Evolutionary conservation across 2,888 invertebrate genomes (phyloP).

Genomic region (Euclidia mi): DNA sequence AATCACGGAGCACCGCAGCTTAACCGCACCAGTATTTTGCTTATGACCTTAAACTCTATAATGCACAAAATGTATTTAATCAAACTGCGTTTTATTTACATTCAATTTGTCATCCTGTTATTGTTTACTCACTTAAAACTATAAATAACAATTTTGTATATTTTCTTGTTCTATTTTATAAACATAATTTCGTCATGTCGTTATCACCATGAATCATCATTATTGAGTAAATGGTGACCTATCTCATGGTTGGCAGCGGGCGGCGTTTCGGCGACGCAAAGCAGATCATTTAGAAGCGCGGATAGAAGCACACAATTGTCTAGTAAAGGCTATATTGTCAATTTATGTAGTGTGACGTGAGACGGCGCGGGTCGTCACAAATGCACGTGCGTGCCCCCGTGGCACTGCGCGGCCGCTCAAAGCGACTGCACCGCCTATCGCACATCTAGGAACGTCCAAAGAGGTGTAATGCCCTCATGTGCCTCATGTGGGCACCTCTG

Average conservation of each 20-base stretch:
- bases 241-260: slow-evolving; percentile 47
- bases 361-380: slow-evolving; percentile 78
- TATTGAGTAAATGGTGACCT: slow-evolving; percentile 28
- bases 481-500: slow-evolving; percentile 85
- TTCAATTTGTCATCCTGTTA: not conserved
- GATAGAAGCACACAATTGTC: slow-evolving; percentile 60
- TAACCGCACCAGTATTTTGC: not conserved
- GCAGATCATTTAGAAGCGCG: slow-evolving; percentile 58
- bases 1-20: not conserved
- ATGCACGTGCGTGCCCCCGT: slow-evolving; percentile 86
- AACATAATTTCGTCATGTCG: slow-evolving; percentile 11
- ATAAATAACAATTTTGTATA: not conserved
- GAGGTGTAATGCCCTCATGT: slow-evolving; percentile 85
- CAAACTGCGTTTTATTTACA: too few species aligned
- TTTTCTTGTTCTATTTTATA: not conserved
- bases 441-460: slow-evolving; percentile 75
- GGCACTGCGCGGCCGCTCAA: slow-evolving; percentile 77
- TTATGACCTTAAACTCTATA: not conserved
- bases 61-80: too few species aligned
- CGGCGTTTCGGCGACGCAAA: slow-evolving; percentile 61
- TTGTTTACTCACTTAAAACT: not conserved
- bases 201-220: slow-evolving; percentile 34
- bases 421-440: slow-evolving; percentile 72
- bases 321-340: slow-evolving; percentile 77
- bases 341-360: slow-evolving; percentile 83